Conservation (phyloP, 2,888 invertebrate genomes). For the Leucozona laternaria region DNA sequence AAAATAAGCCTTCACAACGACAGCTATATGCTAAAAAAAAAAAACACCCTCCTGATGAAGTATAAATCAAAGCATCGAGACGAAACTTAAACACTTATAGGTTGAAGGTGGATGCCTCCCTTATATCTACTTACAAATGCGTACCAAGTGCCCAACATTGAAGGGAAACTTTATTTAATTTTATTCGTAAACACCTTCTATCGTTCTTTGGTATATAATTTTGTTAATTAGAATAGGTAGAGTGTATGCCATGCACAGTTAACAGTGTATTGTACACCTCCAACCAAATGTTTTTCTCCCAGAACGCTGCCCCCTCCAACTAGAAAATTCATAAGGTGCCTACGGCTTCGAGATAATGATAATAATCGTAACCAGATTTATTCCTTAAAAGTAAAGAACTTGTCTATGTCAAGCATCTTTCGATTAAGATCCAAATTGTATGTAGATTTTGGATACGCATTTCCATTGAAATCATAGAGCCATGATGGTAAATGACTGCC, state of each 20-base stretch:
- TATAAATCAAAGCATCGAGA: background rate
- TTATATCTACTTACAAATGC: background rate
- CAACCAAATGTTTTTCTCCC: background rate
- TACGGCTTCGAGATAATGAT: background rate
- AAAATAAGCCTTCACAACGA: no score
- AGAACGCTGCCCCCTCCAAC: no score
- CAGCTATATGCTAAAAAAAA: no score
- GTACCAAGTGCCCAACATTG: background rate
- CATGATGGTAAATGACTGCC: background rate
- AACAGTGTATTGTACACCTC: background rate
- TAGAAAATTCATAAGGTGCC: background rate
- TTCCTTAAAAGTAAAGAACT: background rate
- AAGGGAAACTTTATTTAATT: conserved; percentile 9
- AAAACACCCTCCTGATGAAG: background rate
- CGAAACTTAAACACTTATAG: background rate
- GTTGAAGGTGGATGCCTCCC: background rate
- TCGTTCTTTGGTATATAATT: background rate
- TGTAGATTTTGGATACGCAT: conserved; percentile 5
- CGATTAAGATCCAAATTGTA: background rate
- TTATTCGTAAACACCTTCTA: background rate
- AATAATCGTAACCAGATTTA: background rate
- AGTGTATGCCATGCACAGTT: background rate
- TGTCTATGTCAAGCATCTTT: conserved; percentile 20
- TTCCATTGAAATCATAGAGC: conserved; percentile 30
- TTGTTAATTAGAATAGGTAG: background rate